phyloP scores from a whole-genome alignment of 2,113 vertebrate species.

The Lota lota region DNA sequence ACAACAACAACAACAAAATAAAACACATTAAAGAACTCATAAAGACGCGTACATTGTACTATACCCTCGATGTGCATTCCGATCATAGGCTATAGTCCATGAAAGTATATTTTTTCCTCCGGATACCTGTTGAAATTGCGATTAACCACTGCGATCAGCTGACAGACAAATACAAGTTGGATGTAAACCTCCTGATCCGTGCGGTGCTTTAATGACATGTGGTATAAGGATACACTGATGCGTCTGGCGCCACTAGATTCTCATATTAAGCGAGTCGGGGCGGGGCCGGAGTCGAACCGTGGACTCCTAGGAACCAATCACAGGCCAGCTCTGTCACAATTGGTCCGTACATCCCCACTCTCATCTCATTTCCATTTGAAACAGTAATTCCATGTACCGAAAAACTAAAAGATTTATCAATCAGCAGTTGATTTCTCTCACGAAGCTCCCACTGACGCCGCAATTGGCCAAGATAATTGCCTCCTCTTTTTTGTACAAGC shows the following conservation, averaged over 20 bases:
- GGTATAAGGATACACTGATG: slow-evolving; percentile 75
- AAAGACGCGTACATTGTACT: slow-evolving; percentile 4
- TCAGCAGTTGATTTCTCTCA: slow-evolving; percentile 63
- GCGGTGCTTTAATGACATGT: slow-evolving; percentile 69
- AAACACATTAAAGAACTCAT: background rate
- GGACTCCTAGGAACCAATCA: slow-evolving; percentile 80
- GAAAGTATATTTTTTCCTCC: slow-evolving; percentile 9
- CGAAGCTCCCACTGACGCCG: slow-evolving; percentile 11
- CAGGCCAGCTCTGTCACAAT: slow-evolving; percentile 65
- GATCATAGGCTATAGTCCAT: background rate
- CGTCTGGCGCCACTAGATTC: slow-evolving; percentile 91
- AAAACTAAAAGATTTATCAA: slow-evolving; percentile 70
- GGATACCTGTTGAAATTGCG: slow-evolving; percentile 56
- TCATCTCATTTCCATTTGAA: slow-evolving; percentile 62
- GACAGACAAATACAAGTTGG: slow-evolving; percentile 38
- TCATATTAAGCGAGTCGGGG: slow-evolving; percentile 86
- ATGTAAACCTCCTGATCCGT: slow-evolving; percentile 55
- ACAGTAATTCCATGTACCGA: slow-evolving; percentile 36
- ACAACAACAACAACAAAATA: slow-evolving; percentile 7
- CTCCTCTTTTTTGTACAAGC: background rate
- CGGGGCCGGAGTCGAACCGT: slow-evolving; percentile 63
- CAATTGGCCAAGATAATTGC: slow-evolving; percentile 9
- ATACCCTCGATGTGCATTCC: background rate
- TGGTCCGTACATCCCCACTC: slow-evolving; percentile 73
- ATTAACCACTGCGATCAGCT: slow-evolving; percentile 49